These are phyloP conservation scores for Otis tarda DNA, from an alignment of 2,113 vertebrate genomes.

Conservation along the genomic window DNA sequence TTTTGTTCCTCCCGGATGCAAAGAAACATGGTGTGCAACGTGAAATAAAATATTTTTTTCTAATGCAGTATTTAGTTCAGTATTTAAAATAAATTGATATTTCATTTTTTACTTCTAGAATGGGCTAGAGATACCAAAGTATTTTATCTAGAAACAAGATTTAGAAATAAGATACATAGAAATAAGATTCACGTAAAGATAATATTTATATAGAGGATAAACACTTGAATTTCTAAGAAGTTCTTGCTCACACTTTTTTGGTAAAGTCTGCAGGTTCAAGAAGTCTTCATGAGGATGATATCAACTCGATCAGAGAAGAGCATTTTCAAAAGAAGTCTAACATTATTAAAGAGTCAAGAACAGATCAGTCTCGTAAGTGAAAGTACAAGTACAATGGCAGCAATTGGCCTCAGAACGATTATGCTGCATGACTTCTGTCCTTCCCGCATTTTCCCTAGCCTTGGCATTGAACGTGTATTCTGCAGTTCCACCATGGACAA, in stretches of 20 bases:
- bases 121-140: neutral
- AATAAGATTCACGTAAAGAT: neutral
- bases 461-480: neutral
- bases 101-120: neutral
- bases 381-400: neutral
- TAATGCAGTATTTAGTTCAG: neutral
- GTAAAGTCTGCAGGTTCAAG: slow-evolving; percentile 37
- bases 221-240: neutral
- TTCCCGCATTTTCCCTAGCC: neutral
- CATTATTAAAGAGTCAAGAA: neutral
- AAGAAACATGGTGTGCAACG: neutral
- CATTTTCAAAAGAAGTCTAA: neutral
- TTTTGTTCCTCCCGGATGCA: neutral
- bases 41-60: neutral
- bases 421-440: neutral
- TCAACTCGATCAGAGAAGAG: neutral
- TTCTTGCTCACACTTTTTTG: neutral
- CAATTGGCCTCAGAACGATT: neutral
- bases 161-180: neutral
- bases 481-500: neutral
- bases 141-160: neutral
- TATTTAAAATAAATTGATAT: neutral
- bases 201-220: neutral
- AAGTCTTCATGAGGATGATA: neutral
- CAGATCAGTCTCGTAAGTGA: slow-evolving; percentile 16